phyloP scores from a whole-genome alignment of 2,888 invertebrate species.

The Eurois occulta region DNA sequence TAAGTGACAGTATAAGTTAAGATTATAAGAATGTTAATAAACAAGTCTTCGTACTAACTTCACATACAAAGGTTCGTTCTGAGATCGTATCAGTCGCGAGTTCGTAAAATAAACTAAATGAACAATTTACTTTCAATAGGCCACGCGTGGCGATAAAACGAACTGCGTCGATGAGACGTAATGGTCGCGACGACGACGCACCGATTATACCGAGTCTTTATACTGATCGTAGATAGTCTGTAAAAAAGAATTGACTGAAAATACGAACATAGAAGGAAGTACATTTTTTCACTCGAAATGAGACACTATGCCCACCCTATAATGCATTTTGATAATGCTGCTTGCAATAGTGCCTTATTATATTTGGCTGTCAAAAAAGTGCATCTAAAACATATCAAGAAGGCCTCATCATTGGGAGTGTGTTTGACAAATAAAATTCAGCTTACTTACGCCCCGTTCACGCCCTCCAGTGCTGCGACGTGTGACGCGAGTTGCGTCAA shows the following conservation, averaged over 20 bases:
- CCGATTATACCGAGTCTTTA: constrained; percentile 9
- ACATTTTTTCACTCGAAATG: neutral
- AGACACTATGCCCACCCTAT: neutral
- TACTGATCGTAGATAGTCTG: constrained; percentile 28
- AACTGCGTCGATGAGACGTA: constrained; percentile 55
- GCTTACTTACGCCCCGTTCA: neutral
- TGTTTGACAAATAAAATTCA: neutral
- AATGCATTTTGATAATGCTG: neutral
- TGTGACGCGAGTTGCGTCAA: neutral
- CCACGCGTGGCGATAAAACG: constrained; percentile 67
- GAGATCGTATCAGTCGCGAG: constrained; percentile 36
- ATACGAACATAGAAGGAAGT: neutral
- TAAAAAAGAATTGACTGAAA: constrained; percentile 13
- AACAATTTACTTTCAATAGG: constrained; percentile 74
- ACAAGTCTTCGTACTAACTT: neutral
- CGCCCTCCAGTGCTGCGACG: neutral
- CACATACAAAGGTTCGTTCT: neutral
- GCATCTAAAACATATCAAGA: too few relatives aligned
- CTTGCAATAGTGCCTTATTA: too few relatives aligned
- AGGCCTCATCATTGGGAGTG: neutral
- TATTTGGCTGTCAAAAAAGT: too few relatives aligned
- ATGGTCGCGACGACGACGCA: constrained; percentile 17
- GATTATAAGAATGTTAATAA: neutral
- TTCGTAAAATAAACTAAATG: constrained; percentile 71
- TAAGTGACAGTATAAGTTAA: too few relatives aligned